Evolutionary conservation across 1,140 invertebrate genomes (phyloP), one percentile per base, ranked within the genome.

Genomic region (Drosophila seguyi): DNA sequence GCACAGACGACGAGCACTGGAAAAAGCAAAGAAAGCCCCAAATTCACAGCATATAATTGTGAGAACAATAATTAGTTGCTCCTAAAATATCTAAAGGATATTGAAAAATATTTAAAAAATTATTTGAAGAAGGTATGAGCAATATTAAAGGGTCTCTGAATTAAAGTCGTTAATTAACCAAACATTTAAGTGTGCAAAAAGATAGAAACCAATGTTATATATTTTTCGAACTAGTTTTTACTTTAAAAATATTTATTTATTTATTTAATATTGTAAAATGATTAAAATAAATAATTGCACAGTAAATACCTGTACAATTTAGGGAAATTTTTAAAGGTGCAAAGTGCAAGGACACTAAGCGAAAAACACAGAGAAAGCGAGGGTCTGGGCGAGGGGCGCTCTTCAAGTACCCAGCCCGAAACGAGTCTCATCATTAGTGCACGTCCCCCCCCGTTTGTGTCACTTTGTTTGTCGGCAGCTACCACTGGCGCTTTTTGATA

Each of bases 341-440:
- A 67, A 52, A 67, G 10, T 69, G 62, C 66, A 69, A 69, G 66
- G 66, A 69, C 66, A 69, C 66, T 67, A 22, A 18, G 61, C 45
- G 22, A 67, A 36, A 66, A 52, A 38, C 27, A 53, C 31, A 20
- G 47, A 31, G 16, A 31, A 27, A 25, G 20, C 44, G 2, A n/a
- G 65, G 45, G 39, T 20, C 27, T 18, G 47, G 47, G 47, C 47
- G 65, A 55, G 48, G 63, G 42, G 27, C 47, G 66, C 62, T 69
- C 44, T 50, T 76, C 44, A 76, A 79, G 79, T 47, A 45, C 56
- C 65, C 63, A 56, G 38, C 48, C 74, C 48, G 42, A 52, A 76
- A 58, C 42, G 61, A 62, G 72, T 50, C 72, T 80, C 81, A 84
- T 88, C 80, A 84, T 88, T 84, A 90, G 85, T 75, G 85, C 22